phyloP scores from a whole-genome alignment of 2,888 invertebrate species.

The Choreutis nemorana region DNA sequence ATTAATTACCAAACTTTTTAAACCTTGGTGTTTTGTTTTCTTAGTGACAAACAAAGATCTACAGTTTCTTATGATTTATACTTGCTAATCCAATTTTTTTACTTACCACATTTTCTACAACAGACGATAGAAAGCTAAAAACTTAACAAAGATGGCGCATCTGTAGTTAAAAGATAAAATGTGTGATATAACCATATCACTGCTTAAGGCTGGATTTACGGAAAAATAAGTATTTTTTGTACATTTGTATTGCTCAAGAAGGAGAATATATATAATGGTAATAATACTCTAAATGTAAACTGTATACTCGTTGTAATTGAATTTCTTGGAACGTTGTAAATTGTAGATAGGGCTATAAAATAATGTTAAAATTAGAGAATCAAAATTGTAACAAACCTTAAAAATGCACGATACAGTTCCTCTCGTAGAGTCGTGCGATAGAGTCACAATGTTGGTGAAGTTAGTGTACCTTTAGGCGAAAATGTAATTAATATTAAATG shows the following conservation, averaged over 20 bases:
- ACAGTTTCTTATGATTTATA: too few relatives aligned
- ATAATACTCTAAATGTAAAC: constrained; percentile 26
- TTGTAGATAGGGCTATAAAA: too few relatives aligned
- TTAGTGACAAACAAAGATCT: too few relatives aligned
- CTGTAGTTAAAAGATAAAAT: too few relatives aligned
- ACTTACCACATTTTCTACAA: too few relatives aligned
- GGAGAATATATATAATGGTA: constrained; percentile 23
- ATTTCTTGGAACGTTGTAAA: too few relatives aligned
- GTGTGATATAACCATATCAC: constrained; percentile 59
- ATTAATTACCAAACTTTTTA: too few relatives aligned
- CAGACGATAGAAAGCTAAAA: too few relatives aligned
- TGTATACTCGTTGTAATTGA: too few relatives aligned
- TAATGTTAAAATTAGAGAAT: constrained; percentile 30
- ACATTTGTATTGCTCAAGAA: constrained; percentile 56
- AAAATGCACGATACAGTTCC: constrained; percentile 64
- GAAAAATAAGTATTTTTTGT: constrained; percentile 53
- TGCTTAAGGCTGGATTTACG: constrained; percentile 32
- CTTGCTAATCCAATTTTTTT: too few relatives aligned
- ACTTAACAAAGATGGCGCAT: too few relatives aligned
- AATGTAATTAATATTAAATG: constrained; percentile 15
- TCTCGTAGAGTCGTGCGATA: constrained; percentile 58
- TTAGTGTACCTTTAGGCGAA: constrained; percentile 24
- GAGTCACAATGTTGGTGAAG: constrained; percentile 39
- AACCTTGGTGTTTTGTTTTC: too few relatives aligned
- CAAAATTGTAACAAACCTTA: constrained; percentile 53